Evolutionary conservation across 2,888 invertebrate species (phyloP).

Genomic region (Eubasilissa splendida): DNA sequence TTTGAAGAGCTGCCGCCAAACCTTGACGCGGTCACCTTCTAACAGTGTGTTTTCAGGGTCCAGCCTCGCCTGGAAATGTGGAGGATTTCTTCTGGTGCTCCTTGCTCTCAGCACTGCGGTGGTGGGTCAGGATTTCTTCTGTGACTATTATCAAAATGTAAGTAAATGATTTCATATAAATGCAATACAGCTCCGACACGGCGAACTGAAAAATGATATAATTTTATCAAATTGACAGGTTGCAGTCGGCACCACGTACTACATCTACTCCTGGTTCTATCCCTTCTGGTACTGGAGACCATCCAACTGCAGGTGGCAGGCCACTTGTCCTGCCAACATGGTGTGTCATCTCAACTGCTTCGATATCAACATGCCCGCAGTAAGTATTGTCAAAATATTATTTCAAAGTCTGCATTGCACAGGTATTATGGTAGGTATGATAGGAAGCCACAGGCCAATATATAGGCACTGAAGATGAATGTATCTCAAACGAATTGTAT

Average conservation of each 20-base stretch:
- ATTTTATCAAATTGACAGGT: conserved; percentile 61
- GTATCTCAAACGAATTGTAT: no score
- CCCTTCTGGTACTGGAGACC: conserved; percentile 65
- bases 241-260: conserved; percentile 64
- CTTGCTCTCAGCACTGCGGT: background rate
- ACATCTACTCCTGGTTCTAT: conserved; percentile 70
- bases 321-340: conserved; percentile 65
- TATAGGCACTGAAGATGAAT: no score
- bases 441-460: no score
- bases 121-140: conserved; percentile 63
- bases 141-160: conserved; percentile 68
- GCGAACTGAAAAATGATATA: no score
- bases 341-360: conserved; percentile 69
- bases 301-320: conserved; percentile 71
- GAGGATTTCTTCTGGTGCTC: background rate
- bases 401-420: no score
- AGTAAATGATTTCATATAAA: conserved; percentile 55
- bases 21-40: no score
- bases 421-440: no score
- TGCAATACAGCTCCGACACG: no score
- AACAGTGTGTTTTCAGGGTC: background rate
- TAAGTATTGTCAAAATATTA: conserved; percentile 66
- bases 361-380: conserved; percentile 68
- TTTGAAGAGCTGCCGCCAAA: no score
- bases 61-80: background rate